These are phyloP conservation scores for Leptoclinus maculatus DNA, from an alignment of 2,797 vertebrate genomes.

Conservation along the genomic window DNA sequence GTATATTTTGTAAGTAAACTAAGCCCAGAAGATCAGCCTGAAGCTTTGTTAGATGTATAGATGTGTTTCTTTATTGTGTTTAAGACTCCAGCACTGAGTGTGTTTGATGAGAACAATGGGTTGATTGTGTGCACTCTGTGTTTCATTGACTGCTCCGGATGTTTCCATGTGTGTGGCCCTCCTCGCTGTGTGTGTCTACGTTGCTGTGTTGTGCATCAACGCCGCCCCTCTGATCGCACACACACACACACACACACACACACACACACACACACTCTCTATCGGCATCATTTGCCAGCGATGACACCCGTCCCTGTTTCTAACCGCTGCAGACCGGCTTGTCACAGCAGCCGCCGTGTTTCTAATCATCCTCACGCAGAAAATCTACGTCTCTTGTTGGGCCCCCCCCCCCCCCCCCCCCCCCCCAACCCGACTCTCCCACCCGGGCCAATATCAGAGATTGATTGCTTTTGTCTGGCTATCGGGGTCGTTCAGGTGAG, in stretches of 20 bases:
- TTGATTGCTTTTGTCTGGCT: slow-evolving; percentile 79
- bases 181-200: not conserved
- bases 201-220: slow-evolving; percentile 47
- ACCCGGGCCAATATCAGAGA: slow-evolving; percentile 70
- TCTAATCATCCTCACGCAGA: slow-evolving; percentile 66
- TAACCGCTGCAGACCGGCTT: slow-evolving; percentile 36
- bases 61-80: not conserved
- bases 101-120: not conserved
- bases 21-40: not conserved
- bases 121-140: not conserved
- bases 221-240: not conserved
- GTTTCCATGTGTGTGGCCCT: slow-evolving; percentile 12
- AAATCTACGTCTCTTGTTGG: slow-evolving; percentile 67
- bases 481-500: slow-evolving; percentile 72
- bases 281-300: slow-evolving; percentile 69
- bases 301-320: slow-evolving; percentile 73
- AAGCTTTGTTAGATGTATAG: not conserved
- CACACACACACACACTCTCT: slow-evolving; percentile 5
- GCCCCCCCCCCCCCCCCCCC: slow-evolving; percentile 27
- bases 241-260: slow-evolving; percentile 47
- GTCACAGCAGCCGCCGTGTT: slow-evolving; percentile 61
- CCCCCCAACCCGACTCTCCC: slow-evolving; percentile 50
- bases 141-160: not conserved
- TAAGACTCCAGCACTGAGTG: not conserved
- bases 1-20: not conserved